Conservation (phyloP, 2,888 invertebrate genomes). For the Hirtodrosophila duncani region DNA sequence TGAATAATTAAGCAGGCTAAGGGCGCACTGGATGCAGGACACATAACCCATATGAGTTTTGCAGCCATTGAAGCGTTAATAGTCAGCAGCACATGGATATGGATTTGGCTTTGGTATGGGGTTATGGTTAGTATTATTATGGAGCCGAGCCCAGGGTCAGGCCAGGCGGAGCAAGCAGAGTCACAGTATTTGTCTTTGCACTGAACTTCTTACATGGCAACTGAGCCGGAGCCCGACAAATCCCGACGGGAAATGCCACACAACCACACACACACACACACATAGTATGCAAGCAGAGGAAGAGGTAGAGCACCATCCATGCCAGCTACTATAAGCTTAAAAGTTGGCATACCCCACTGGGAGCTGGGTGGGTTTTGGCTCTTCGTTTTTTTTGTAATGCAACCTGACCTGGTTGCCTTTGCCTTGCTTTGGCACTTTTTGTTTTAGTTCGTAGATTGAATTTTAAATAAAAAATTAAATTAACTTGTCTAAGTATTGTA, state of each 20-base stretch:
- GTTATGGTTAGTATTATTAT: too few relatives aligned
- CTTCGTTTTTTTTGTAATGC: background rate
- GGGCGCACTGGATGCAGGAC: constrained; percentile 57
- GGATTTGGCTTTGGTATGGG: background rate
- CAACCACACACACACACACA: constrained; percentile 6
- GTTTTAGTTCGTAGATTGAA: constrained; percentile 77
- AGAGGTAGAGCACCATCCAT: constrained; percentile 1
- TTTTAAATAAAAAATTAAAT: constrained; percentile 77
- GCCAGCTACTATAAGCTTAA: constrained; percentile 54
- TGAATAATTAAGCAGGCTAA: constrained; percentile 77
- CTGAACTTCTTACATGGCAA: constrained; percentile 64
- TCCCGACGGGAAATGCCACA: constrained; percentile 56
- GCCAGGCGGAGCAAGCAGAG: too few relatives aligned
- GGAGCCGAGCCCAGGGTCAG: too few relatives aligned
- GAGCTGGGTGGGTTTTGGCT: too few relatives aligned
- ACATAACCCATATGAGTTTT: too few relatives aligned
- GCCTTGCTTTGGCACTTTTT: constrained; percentile 60
- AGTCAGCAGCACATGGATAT: constrained; percentile 42
- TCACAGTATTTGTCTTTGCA: constrained; percentile 52
- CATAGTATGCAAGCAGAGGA: background rate
- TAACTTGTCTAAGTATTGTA: constrained; percentile 74
- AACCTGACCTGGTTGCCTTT: constrained; percentile 11
- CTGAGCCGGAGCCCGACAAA: constrained; percentile 15
- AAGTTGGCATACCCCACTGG: constrained; percentile 49
- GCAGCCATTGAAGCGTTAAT: constrained; percentile 45